phyloP scores from a whole-genome alignment of 2,888 invertebrate genomes.

The Clitarchus hookeri region DNA sequence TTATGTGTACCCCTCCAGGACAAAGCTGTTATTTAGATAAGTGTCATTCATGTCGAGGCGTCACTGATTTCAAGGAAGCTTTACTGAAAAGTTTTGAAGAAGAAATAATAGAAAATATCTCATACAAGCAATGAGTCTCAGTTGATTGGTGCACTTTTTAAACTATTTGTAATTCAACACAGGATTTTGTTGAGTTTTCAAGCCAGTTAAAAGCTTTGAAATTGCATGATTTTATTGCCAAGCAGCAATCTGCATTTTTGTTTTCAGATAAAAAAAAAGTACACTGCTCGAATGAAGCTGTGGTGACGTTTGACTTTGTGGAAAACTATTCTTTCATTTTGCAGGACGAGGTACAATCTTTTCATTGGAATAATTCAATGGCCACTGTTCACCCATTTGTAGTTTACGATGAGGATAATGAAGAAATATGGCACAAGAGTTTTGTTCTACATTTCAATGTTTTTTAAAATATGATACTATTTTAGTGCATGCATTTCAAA shows the following conservation, averaged over 20 bases:
- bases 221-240: not conserved
- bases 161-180: not conserved
- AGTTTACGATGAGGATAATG: not conserved
- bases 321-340: slow-evolving; percentile 25
- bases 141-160: not conserved
- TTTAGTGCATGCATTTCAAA: slow-evolving; percentile 20
- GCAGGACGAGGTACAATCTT: slow-evolving; percentile 18
- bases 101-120: too few relatives aligned
- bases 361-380: slow-evolving; percentile 15
- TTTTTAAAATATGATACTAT: not conserved
- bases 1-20: not conserved
- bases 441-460: slow-evolving; percentile 8
- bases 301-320: not conserved
- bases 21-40: too few relatives aligned
- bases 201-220: not conserved
- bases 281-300: not conserved
- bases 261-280: not conserved
- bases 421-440: not conserved
- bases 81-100: too few relatives aligned
- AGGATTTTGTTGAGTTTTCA: not conserved
- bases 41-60: too few relatives aligned
- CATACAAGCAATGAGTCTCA: not conserved
- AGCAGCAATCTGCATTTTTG: not conserved
- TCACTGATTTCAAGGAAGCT: too few relatives aligned
- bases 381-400: slow-evolving; percentile 22